Conservation (phyloP, 2,113 vertebrate genomes). For the Siniperca knerii region DNA sequence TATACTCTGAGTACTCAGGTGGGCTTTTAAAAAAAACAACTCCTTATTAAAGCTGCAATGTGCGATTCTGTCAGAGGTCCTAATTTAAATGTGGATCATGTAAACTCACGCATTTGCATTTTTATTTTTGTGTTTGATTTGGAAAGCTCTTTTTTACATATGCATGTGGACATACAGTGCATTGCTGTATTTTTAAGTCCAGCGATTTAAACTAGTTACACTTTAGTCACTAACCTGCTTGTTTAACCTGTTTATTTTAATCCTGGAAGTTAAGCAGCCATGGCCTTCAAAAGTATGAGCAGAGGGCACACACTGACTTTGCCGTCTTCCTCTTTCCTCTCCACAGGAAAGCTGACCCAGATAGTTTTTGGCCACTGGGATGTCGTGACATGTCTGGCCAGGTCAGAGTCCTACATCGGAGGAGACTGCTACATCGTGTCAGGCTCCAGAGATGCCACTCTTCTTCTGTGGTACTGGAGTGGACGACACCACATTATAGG, state of each 20-base stretch:
- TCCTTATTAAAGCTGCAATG: not conserved
- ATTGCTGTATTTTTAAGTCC: not conserved
- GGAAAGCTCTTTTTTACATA: not conserved
- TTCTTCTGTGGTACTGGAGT: conserved; percentile 99
- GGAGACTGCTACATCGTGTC: conserved; percentile 99
- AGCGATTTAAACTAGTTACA: not conserved
- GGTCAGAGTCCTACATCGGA: conserved; percentile 98
- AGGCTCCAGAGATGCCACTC: conserved; percentile 94
- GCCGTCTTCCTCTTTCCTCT: not conserved
- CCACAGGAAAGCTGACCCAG: conserved; percentile 93
- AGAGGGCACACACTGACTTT: conserved; percentile 9
- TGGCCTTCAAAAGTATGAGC: conserved; percentile 2
- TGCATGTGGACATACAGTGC: not conserved
- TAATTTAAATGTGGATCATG: not conserved
- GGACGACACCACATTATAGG: conserved; percentile 98
- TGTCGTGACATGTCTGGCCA: conserved; percentile 96
- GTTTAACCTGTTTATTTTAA: conserved; percentile 8
- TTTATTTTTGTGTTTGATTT: not conserved
- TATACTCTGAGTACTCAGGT: not conserved
- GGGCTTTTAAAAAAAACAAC: not conserved
- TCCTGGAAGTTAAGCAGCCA: not conserved
- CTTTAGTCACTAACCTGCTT: not conserved
- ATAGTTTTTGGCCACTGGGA: conserved; percentile 99
- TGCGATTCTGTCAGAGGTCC: conserved; percentile 3
- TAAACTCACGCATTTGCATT: not conserved